Base-by-base conservation (phyloP, 2,797 vertebrate species). In the Coccyzus lansbergi region DNA sequence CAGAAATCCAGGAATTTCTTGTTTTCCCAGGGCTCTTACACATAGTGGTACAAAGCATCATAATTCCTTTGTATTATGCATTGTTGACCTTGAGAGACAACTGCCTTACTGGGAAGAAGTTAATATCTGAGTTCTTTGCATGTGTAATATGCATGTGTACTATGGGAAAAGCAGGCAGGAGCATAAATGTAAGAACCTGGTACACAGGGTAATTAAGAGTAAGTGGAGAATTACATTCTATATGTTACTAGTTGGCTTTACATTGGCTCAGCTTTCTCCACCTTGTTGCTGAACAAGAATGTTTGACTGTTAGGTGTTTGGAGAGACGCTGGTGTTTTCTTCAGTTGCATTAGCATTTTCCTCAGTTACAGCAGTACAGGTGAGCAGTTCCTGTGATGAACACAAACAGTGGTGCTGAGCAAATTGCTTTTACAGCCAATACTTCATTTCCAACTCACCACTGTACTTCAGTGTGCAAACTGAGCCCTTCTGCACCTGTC, bases 401-500 rank as follows among this genome's bases (percentile, higher is more conserved):
- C 25, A 5, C 0, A 3, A 67, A 44, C 7, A 10, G 2, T 34
- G 24, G 11, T 42, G 15, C 51, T 51, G 48, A 69, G 19, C 4
- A 28, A 68, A 86, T 28, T 9, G 46, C 17, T 77, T 44, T 56
- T 36, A 16, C 17, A 65, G 46, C 17, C 6, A 38, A 12, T 28
- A 24, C 7, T 21, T 16, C 11, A 0, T 34, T 51, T 44, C n/a
- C 31, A 55, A 7, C 8, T 17, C 15, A 7, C 2, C 2, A 1
- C 3, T 6, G 18, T 12, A 9, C 16, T 76, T 74, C 17, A 1
- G 4, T 10, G 29, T 17, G 10, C n/a, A 25, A 76, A 67, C 16
- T 31, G 51, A 9, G 22, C 18, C 20, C 22, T 74, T 87, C 48
- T 46, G 24, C 56, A 52, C n/a, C 18, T 68, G 34, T 14, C 31